Base-by-base conservation (phyloP, 2,113 vertebrate species). In the Nesogale talazaci region DNA sequence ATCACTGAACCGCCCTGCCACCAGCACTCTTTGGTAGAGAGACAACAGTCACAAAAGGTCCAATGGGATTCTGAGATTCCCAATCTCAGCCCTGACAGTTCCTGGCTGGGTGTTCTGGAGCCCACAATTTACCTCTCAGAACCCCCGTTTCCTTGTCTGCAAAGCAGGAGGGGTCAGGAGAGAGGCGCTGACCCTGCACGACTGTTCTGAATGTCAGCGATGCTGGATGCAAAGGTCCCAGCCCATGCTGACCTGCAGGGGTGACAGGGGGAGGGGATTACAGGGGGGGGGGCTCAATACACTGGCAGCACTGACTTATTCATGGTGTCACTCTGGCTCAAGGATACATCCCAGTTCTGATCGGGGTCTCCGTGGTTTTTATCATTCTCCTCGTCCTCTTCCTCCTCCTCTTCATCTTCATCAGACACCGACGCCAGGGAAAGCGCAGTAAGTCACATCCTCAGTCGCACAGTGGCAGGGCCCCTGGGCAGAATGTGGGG, bases 341-440 rank as follows among this genome's bases (percentile, higher is more conserved):
- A 56, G 91, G 57, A 2, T n/a, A 46, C 42, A 10, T 56, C 9
- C 1, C 4, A 5, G 3, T 42, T 4, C 4, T 80, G 6, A 23
- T 57, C 0, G 56, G 87, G 20, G n/a, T 8, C 65, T 14, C 2
- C 0, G 82, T 5, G 46, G 17, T 36, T 57, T 74, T 75, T 5
- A 0, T 67, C 67, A 76, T 90, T 57, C 46, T 83, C 20, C 0
- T 36, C 42, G 11, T 85, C 6, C 15, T 29, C 38, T 0, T 79
- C 86, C 16, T 65, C 75, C 8, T 65, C 9, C 0, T 93, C 25
- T 76, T 27, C 72, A 1, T 90, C 20, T 20, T 88, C 42, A 2
- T 88, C 36, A n/a, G 19, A 27, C 42, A 4, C 3, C 0, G 0
- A 1, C 2, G 0, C n/a, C 80, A 4, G 22, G 0, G 17, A n/a